These are phyloP conservation scores for Megaceryle maxima DNA, from an alignment of 2,113 vertebrate genomes.

Conservation along the genomic window DNA sequence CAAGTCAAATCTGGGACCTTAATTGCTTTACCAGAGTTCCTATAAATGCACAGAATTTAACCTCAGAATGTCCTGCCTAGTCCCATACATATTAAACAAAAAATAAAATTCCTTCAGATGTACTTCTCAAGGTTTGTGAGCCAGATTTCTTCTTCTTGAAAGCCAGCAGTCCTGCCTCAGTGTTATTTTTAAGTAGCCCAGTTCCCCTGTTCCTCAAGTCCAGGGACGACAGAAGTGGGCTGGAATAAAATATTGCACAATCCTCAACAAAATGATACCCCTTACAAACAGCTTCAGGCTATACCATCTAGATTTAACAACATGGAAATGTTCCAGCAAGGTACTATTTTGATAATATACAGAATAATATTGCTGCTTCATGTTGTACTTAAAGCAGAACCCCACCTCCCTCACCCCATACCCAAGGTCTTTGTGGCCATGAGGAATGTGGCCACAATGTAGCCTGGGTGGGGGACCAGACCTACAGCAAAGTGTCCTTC, in stretches of 20 bases:
- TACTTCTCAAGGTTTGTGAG: constrained; percentile 1
- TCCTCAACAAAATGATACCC: not conserved
- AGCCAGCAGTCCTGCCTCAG: not conserved
- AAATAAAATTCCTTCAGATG: not conserved
- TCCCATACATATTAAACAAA: not conserved
- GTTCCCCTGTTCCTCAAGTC: not conserved
- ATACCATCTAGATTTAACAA: not conserved
- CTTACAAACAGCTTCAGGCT: not conserved
- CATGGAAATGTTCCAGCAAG: not conserved
- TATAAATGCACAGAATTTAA: constrained; percentile 66
- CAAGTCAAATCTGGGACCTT: constrained; percentile 56
- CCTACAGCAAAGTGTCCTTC: constrained; percentile 39
- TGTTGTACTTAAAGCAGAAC: not conserved
- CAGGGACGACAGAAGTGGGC: not conserved
- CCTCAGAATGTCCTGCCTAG: constrained; percentile 44
- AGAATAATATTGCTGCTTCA: not conserved
- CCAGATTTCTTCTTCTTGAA: not conserved
- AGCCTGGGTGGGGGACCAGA: not conserved
- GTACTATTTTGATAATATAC: not conserved
- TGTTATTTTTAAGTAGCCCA: not conserved
- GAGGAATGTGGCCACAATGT: not conserved
- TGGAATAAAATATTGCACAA: not conserved
- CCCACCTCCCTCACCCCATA: not conserved
- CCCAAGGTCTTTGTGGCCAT: not conserved
- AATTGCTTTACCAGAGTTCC: constrained; percentile 68